Evolutionary conservation across 2,888 invertebrate species (phyloP).

Genomic region (Erebia palarica): DNA sequence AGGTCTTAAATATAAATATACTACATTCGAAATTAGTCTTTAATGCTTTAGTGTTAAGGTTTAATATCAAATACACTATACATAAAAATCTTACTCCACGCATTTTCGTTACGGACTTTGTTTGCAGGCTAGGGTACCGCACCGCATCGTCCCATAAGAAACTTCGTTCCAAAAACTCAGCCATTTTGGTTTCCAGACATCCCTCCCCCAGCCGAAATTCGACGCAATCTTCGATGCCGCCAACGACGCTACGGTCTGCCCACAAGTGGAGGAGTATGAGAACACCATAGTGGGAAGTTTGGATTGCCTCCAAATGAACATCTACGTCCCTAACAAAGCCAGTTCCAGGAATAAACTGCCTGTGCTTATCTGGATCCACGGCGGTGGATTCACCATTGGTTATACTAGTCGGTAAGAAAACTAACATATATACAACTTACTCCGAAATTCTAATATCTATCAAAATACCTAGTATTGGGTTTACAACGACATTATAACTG

Average conservation of each 20-base stretch:
- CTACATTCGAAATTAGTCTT: no score
- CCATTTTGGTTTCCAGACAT: slow-evolving; percentile 47
- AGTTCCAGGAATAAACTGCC: slow-evolving; percentile 47
- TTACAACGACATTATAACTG: no score
- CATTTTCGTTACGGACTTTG: no score
- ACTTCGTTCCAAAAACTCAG: background rate
- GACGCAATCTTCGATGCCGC: slow-evolving; percentile 51
- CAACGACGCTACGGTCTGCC: slow-evolving; percentile 52
- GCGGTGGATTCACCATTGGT: slow-evolving; percentile 59
- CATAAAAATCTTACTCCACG: no score
- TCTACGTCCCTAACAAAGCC: slow-evolving; percentile 76
- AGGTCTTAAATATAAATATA: no score
- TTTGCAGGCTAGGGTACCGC: no score
- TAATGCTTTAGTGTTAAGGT: no score
- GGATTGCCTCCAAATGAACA: slow-evolving; percentile 83
- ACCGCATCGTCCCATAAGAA: no score
- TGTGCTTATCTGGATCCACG: slow-evolving; percentile 64
- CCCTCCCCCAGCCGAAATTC: slow-evolving; percentile 49
- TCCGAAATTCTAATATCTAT: no score
- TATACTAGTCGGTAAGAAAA: slow-evolving; percentile 46
- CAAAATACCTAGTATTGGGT: no score
- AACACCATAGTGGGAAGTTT: slow-evolving; percentile 57
- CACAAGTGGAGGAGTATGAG: slow-evolving; percentile 52
- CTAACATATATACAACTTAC: background rate
- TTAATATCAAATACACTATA: no score